Evolutionary conservation across 30 jellyfish, hydroid and myxozoan species (phyloP).

Genomic region (Pelagia noctiluca): DNA sequence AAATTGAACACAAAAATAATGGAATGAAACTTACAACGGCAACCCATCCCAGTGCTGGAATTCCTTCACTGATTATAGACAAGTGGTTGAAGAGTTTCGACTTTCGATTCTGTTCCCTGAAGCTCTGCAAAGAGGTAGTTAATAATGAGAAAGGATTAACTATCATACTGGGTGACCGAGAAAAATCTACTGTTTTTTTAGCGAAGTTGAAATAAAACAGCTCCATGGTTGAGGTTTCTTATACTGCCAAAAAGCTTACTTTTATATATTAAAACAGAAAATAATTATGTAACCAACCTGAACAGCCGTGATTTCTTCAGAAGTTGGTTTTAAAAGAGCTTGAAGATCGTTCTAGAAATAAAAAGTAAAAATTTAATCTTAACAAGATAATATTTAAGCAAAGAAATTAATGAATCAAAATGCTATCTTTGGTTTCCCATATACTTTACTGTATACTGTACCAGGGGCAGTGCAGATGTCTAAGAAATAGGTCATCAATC

Average conservation of each 20-base stretch:
- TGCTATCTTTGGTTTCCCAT: too few species aligned
- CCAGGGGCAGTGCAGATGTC: too few species aligned
- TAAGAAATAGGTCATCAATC: too few species aligned
- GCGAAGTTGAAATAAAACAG: too few species aligned
- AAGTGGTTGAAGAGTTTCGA: constrained; percentile 87
- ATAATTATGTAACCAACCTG: constrained; percentile 76
- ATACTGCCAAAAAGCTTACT: too few species aligned
- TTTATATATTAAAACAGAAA: too few species aligned
- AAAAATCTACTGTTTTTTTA: too few species aligned
- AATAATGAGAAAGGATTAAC: not conserved
- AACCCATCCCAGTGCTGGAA: constrained; percentile 98
- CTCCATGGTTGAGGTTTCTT: too few species aligned
- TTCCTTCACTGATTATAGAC: constrained; percentile 86
- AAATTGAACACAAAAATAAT: too few species aligned
- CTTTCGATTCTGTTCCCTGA: constrained; percentile 86
- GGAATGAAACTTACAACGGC: constrained; percentile 95
- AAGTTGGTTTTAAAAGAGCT: constrained; percentile 75
- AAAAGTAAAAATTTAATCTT: not conserved
- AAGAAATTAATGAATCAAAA: too few species aligned
- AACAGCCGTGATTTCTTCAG: constrained; percentile 65
- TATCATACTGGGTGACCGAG: too few species aligned
- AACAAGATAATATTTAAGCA: not conserved
- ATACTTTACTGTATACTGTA: too few species aligned
- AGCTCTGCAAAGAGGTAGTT: constrained; percentile 33
- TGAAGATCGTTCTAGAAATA: constrained; percentile 62